Evolutionary conservation across 1,140 invertebrate species (phyloP).

Genomic region (Cryptotermes secundus): DNA sequence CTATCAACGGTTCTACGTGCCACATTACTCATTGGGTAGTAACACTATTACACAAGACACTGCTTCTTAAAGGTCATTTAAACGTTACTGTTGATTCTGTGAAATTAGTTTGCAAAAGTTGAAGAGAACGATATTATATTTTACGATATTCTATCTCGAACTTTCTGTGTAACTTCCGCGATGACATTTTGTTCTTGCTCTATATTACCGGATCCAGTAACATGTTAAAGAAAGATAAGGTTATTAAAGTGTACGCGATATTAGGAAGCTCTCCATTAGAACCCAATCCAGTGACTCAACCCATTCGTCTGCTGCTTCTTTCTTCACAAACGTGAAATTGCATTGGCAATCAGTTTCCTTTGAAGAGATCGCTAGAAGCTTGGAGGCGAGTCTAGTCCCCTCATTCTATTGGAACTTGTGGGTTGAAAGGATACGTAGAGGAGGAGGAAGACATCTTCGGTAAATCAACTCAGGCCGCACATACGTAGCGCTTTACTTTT

Average conservation of each 20-base stretch:
- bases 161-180: not conserved
- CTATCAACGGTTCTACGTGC: too few relatives aligned
- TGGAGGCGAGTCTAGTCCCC: not conserved
- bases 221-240: not conserved
- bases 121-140: not conserved
- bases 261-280: not conserved
- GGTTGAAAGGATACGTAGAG: not conserved
- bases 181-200: not conserved
- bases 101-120: not conserved
- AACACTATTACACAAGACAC: too few relatives aligned
- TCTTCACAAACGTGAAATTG: not conserved
- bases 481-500: too few relatives aligned
- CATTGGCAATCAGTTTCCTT: not conserved
- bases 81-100: too few relatives aligned
- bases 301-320: not conserved
- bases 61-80: too few relatives aligned
- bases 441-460: too few relatives aligned
- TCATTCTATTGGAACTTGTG: not conserved
- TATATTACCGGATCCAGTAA: not conserved
- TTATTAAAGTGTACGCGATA: not conserved
- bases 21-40: too few relatives aligned
- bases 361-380: not conserved
- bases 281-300: not conserved
- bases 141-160: not conserved
- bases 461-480: too few relatives aligned